These are phyloP conservation scores for Upupa epops DNA, from an alignment of 2,113 vertebrate genomes.

Conservation along the genomic window DNA sequence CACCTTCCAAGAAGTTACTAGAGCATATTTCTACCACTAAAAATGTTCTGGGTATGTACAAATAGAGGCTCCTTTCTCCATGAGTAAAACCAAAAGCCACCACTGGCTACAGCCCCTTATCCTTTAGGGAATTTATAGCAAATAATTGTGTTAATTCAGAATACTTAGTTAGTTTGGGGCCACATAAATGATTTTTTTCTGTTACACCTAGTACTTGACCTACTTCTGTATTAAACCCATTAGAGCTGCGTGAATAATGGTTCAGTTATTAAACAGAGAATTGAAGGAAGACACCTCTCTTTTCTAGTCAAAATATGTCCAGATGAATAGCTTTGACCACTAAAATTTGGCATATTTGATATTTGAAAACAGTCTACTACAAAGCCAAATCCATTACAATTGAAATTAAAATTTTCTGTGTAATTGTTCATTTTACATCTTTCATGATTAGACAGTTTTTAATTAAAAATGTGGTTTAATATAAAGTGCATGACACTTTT, in stretches of 20 bases:
- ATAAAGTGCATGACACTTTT: neutral
- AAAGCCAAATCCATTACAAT: neutral
- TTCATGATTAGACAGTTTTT: neutral
- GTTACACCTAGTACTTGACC: neutral
- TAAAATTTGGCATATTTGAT: neutral
- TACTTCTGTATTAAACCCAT: neutral
- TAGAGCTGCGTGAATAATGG: neutral
- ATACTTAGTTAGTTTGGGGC: neutral
- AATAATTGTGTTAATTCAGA: neutral
- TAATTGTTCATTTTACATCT: neutral
- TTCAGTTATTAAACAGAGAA: neutral
- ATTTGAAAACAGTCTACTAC: neutral
- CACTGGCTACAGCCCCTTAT: neutral
- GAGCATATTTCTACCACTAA: conserved; percentile 78
- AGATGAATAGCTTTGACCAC: neutral
- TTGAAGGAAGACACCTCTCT: neutral
- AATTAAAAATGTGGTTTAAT: neutral
- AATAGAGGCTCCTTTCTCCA: neutral
- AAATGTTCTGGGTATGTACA: conserved; percentile 81
- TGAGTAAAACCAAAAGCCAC: neutral
- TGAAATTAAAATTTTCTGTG: neutral
- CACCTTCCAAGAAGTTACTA: conserved; percentile 78
- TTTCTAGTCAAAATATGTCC: neutral
- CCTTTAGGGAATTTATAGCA: neutral
- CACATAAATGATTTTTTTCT: neutral